Evolutionary conservation across 2,113 vertebrate species (phyloP).

Genomic region (Ondatra zibethicus): DNA sequence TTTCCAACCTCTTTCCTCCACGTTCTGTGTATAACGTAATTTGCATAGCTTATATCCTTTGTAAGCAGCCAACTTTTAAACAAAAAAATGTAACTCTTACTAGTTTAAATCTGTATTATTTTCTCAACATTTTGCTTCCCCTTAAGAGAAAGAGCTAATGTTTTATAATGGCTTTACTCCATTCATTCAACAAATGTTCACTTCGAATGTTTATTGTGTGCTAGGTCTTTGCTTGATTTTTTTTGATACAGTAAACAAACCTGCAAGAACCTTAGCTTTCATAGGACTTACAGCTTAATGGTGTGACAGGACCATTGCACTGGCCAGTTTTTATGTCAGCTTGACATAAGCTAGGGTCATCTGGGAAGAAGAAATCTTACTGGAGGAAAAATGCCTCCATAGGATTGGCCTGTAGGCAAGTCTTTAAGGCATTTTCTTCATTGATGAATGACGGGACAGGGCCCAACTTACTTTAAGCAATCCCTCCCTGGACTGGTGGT

Average conservation of each 20-base stretch:
- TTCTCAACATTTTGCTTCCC: constrained; percentile 1
- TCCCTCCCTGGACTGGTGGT: background rate
- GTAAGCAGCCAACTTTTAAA: background rate
- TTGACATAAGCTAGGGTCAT: background rate
- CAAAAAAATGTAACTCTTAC: background rate
- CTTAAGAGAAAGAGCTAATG: background rate
- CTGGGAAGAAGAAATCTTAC: background rate
- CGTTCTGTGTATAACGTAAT: background rate
- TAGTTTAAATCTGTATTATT: background rate
- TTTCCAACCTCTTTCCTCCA: background rate
- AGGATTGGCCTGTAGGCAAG: background rate
- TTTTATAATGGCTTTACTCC: background rate
- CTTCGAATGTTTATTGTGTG: background rate
- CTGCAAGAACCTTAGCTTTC: background rate
- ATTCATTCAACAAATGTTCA: background rate
- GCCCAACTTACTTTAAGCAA: background rate
- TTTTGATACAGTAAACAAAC: background rate
- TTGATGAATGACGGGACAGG: background rate
- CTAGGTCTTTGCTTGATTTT: constrained; percentile 5
- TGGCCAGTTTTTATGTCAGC: background rate
- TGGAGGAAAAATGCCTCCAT: background rate
- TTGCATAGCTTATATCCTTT: background rate
- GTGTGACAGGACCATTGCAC: background rate
- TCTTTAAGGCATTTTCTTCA: background rate
- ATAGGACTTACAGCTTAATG: background rate